Evolutionary conservation across 2,113 vertebrate species (phyloP), one percentile per base, ranked within the genome.

Genomic region (Antigone vipio): DNA sequence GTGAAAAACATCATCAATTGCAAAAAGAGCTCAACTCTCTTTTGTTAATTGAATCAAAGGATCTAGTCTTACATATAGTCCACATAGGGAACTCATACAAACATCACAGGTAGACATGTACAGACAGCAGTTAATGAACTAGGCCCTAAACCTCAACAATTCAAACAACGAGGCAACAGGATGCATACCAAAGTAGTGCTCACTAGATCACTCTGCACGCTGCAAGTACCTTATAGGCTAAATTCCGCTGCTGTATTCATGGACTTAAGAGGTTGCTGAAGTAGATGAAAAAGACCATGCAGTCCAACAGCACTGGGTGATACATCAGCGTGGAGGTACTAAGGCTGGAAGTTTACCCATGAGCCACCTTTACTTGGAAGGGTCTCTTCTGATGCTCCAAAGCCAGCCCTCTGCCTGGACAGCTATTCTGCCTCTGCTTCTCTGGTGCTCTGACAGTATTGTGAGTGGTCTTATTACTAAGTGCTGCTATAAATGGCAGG

Each of bases 101-200:
- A 55, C 32, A 72, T 38, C 76, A 63, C 21, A 84, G 34, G 30
- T 0, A 64, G 50, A 42, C 9, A 42, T 9, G 29, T 8, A 18
- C 13, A 77, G 35, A 66, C 0, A 59, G 60, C 40, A 62, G 29
- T 13, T 73, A 59, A 78, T 2, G 5, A n/a, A 55, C 10, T 35
- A 60, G 92, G 94, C 80, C 93, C 63, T 56, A 80, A 81, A 94
- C 35, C 26, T 72, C 29, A 76, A 42, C 42, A 74, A 62, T 42
- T 85, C 29, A 74, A 88, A 86, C 45, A 58, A 27, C 12, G 16
- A 82, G 15, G n/a, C n/a, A 66, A 69, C 2, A 69, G 24, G 11
- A 23, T 0, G 1, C 34, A 45, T 7, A 45, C 1, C 2, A 21
- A 42, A 68, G 15, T 1, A 69, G 6, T 0, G 5, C 8, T 72